Conservation (phyloP, 2,113 vertebrate species). For the Otocyon megalotis region DNA sequence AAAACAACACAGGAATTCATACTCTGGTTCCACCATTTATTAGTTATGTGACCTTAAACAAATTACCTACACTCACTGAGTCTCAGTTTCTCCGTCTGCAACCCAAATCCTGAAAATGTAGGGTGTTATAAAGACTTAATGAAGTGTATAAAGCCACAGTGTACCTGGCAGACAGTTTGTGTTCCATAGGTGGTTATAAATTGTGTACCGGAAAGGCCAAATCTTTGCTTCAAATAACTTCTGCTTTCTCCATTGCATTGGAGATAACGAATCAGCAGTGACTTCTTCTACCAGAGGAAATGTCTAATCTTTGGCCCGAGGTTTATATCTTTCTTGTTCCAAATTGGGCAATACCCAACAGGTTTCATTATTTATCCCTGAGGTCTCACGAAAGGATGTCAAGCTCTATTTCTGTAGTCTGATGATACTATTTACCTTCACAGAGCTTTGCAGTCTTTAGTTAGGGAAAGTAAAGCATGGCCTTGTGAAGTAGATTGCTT, state of each 20-base stretch:
- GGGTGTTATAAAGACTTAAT: background rate
- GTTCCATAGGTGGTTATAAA: background rate
- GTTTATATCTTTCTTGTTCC: background rate
- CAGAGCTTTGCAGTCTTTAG: background rate
- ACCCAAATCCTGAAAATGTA: background rate
- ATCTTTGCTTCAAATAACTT: background rate
- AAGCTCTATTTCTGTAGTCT: conserved; percentile 8
- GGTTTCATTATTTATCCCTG: background rate
- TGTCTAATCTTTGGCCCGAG: background rate
- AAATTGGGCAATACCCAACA: background rate
- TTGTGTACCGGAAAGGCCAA: background rate
- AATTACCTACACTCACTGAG: background rate
- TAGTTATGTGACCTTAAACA: background rate
- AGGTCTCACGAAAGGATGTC: background rate
- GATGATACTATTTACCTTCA: background rate
- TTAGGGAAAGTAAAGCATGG: background rate
- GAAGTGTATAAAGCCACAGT: background rate
- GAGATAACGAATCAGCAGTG: background rate
- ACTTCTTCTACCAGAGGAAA: background rate
- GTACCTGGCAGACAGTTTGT: background rate
- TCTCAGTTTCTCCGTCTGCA: background rate
- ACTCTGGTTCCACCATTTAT: background rate
- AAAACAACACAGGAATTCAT: background rate
- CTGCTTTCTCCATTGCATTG: background rate
- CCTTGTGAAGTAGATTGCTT: background rate